These are phyloP conservation scores for Melieria picta DNA, from an alignment of 2,888 invertebrate species.

Conservation along the genomic window DNA sequence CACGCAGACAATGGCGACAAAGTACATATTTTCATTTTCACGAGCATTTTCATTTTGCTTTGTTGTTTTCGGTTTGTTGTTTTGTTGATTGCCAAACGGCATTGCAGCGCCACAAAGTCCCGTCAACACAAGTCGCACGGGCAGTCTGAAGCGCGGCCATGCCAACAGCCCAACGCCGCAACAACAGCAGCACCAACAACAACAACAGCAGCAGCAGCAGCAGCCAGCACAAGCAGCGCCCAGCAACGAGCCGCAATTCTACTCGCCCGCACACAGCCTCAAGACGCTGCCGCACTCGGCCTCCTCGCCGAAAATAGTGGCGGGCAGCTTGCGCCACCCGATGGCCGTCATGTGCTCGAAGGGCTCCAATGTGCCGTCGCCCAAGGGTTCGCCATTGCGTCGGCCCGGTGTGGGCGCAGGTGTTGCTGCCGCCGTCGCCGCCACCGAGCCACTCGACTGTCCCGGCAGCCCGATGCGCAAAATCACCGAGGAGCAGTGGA, in stretches of 20 bases:
- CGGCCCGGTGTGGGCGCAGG: constrained; percentile 53
- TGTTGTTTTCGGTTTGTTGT: background rate
- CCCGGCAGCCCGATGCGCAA: constrained; percentile 64
- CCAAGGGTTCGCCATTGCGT: constrained; percentile 69
- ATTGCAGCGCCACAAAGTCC: constrained; percentile 55
- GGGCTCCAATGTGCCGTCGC: constrained; percentile 67
- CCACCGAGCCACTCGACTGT: constrained; percentile 54
- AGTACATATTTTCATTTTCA: background rate
- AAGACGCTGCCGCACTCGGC: constrained; percentile 53
- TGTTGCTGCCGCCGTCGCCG: constrained; percentile 25
- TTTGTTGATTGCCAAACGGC: background rate
- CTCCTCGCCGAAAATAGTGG: constrained; percentile 56
- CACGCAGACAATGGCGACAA: background rate
- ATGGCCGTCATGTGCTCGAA: constrained; percentile 60
- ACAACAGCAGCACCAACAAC: constrained; percentile 24
- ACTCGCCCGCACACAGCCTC: constrained; percentile 54
- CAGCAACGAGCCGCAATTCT: constrained; percentile 43
- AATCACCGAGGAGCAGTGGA: constrained; percentile 92
- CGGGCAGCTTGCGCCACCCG: constrained; percentile 52
- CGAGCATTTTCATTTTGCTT: background rate
- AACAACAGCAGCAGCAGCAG: constrained; percentile 36
- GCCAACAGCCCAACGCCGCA: constrained; percentile 47
- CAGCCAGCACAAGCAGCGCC: constrained; percentile 21
- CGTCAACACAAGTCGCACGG: constrained; percentile 51
- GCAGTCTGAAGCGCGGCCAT: constrained; percentile 55